Base-by-base conservation (phyloP, 2,797 vertebrate species). In the Lithobates pipiens region DNA sequence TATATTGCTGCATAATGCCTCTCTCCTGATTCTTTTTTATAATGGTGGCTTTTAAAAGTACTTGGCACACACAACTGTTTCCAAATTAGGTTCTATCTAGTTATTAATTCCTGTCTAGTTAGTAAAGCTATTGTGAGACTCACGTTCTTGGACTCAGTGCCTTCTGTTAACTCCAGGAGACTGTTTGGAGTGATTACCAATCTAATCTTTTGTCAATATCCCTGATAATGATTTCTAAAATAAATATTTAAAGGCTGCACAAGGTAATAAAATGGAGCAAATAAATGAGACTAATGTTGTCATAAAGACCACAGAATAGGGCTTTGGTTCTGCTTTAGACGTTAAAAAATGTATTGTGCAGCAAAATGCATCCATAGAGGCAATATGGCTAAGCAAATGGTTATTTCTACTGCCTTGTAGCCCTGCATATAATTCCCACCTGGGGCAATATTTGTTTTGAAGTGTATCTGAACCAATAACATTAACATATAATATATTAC, bases 81-180 rank as follows among this genome's bases (percentile, higher is more conserved):
- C 36, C 79, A 86, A 82, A 82, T 86, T 71, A 70, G 34, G 50
- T 74, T 82, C 54, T 65, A 63, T 23, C 80, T 82, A 71, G 57
- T 82, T 86, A 86, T 81, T 71, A 71, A 86, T 86, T 86, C 50
- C 68, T 81, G 85, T 86, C 85, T 77, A 86, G 46, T 81, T 86
- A 81, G 44, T 65, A 76, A 9, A 69, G 65, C 63, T 76, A 71
- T 82, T 77, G 70, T 44, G 85, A 81, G 70, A 39, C 46, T 75
- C 21, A 21, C 16, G 27, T 80, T 57, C n/a, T 39, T 76, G 34
- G 72, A 68, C 42, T 80, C 29, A 7, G 21, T 23, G 70, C 42
- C 67, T 70, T 69, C 39, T 76, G 63, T 54, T 25, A 39, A 72
- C 70, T 79, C 57, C 34, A 36, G 21, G 18, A 79, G 42, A 50